Percentiles rank a stretch among this genome's conserved stretches.
Evolutionary conservation across 2,113 vertebrate genomes (phyloP).

Genomic region (Thymallus thymallus): DNA sequence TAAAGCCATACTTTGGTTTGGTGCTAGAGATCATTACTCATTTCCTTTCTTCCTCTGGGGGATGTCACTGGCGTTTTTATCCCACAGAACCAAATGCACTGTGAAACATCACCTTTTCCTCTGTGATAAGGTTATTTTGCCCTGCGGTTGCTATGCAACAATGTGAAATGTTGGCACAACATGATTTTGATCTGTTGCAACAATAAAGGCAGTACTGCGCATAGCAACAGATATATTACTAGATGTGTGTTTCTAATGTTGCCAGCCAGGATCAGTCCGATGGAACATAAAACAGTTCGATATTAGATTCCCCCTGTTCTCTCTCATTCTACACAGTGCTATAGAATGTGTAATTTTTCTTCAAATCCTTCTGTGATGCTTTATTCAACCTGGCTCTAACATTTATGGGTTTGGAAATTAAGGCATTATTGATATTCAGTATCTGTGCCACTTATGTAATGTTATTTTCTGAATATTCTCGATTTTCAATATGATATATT

Average conservation of each 20-base stretch:
- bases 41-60: conserved; percentile 41
- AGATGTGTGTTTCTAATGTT: conserved; percentile 38
- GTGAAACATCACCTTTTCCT: conserved; percentile 49
- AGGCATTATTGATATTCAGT: background rate
- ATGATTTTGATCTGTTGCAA: conserved; percentile 52
- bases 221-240: conserved; percentile 32
- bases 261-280: conserved; percentile 20
- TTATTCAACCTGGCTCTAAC: background rate
- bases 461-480: background rate
- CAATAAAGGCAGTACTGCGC: conserved; percentile 40
- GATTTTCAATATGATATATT: background rate
- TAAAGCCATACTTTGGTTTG: conserved; percentile 42
- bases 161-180: conserved; percentile 58
- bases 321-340: background rate
- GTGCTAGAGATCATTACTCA: conserved; percentile 44
- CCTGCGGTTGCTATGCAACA: conserved; percentile 54
- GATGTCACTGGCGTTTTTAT: conserved; percentile 47
- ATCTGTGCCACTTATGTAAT: background rate
- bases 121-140: conserved; percentile 50
- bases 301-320: conserved; percentile 22
- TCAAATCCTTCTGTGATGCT: background rate
- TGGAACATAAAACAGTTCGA: conserved; percentile 20
- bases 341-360: background rate
- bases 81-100: conserved; percentile 43
- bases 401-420: background rate